Evolutionary conservation across 2,113 vertebrate species (phyloP).

Genomic region (Litocranius walleri): DNA sequence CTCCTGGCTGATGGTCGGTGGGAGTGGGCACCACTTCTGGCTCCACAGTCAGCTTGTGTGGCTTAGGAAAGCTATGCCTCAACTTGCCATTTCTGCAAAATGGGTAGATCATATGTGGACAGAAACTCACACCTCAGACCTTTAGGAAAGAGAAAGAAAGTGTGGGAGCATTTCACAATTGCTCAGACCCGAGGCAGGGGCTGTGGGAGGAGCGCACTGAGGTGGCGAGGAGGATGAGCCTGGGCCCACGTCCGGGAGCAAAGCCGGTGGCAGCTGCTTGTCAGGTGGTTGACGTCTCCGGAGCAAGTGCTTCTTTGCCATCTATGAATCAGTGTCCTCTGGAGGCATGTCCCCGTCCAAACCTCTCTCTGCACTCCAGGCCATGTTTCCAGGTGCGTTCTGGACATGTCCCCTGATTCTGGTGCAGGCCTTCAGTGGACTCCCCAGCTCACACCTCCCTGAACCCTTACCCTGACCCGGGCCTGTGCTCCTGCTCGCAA

Average conservation of each 20-base stretch:
- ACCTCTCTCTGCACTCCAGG: background rate
- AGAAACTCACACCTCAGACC: background rate
- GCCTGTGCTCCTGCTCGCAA: rapidly evolving
- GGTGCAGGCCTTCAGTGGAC: background rate
- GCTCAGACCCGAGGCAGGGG: background rate
- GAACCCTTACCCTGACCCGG: rapidly evolving
- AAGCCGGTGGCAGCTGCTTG: rapidly evolving
- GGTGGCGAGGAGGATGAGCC: background rate
- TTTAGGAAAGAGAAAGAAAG: background rate
- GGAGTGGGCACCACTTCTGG: background rate
- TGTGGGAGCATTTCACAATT: background rate
- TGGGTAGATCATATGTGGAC: background rate
- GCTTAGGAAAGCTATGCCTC: background rate
- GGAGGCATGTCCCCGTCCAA: background rate
- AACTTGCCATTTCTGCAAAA: background rate
- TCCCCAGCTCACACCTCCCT: background rate
- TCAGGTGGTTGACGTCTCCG: background rate
- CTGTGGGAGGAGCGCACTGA: background rate
- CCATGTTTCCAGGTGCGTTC: background rate
- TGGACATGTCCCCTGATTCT: background rate
- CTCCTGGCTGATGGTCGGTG: background rate
- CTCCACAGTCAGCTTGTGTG: no score
- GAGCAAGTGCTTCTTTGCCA: background rate
- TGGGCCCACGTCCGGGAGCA: no score
- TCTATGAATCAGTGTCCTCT: background rate